Evolutionary conservation across 2,797 vertebrate species (phyloP).

Genomic region (Myiotriccus ornatus): DNA sequence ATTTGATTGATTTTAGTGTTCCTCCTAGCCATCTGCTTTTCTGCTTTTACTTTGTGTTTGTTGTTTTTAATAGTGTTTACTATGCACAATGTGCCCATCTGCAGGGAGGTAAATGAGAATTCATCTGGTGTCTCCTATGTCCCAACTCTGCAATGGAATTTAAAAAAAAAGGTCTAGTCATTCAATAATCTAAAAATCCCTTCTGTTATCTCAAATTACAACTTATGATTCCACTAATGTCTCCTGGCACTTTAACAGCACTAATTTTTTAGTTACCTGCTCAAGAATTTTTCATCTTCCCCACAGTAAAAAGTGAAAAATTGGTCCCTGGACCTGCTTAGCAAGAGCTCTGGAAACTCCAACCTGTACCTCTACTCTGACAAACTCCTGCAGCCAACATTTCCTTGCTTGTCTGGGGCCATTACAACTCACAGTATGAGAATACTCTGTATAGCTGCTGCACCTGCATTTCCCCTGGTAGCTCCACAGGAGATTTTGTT

Average conservation of each 20-base stretch:
- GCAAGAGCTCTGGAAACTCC: conserved; percentile 1
- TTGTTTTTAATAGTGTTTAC: conserved; percentile 14
- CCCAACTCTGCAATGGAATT: not conserved
- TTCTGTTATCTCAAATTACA: conserved; percentile 21
- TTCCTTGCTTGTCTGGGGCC: not conserved
- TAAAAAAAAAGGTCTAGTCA: not conserved
- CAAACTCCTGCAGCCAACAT: not conserved
- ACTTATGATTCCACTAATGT: not conserved
- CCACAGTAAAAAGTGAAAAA: conserved; percentile 1
- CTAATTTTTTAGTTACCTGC: conserved; percentile 19
- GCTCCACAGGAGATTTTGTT: conserved; percentile 54
- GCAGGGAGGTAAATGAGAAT: not conserved
- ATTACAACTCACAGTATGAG: not conserved
- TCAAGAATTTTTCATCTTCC: conserved; percentile 17
- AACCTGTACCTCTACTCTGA: not conserved
- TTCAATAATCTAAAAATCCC: conserved; percentile 32
- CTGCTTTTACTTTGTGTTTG: not conserved
- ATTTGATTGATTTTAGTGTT: not conserved
- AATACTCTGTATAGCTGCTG: conserved; percentile 7
- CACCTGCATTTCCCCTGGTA: conserved; percentile 56
- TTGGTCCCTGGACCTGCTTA: not conserved
- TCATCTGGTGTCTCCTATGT: conserved; percentile 8
- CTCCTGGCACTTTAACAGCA: not conserved
- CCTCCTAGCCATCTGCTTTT: conserved; percentile 15
- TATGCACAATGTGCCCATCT: not conserved